Conservation (phyloP, 2,113 vertebrate genomes). For the Perognathus longimembris region DNA sequence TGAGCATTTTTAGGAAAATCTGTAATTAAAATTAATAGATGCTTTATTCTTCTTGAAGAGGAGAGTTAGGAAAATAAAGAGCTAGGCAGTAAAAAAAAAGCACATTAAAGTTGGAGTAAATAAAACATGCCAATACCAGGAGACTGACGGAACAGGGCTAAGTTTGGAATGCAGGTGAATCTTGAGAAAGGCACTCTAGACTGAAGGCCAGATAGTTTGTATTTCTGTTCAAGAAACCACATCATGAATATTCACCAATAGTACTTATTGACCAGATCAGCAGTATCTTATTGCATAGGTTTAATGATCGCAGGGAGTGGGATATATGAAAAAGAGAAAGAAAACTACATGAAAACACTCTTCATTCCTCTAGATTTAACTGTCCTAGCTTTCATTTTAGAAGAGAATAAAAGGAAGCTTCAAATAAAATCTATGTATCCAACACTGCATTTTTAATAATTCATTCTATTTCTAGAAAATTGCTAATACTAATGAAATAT, state of each 20-base stretch:
- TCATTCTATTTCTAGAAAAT: slow-evolving; percentile 42
- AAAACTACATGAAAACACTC: slow-evolving; percentile 22
- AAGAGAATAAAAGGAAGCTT: slow-evolving; percentile 12
- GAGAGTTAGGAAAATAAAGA: background rate
- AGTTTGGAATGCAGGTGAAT: background rate
- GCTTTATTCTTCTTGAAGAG: background rate
- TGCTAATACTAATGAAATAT: slow-evolving; percentile 18
- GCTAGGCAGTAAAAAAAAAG: background rate
- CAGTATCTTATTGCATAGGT: background rate
- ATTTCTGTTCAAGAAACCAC: background rate
- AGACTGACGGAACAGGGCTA: background rate
- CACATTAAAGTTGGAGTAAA: background rate
- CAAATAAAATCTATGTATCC: slow-evolving; percentile 28
- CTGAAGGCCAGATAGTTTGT: background rate
- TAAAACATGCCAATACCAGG: background rate
- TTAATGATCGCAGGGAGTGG: background rate
- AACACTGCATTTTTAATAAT: background rate
- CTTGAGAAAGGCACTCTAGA: background rate
- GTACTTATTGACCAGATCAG: background rate
- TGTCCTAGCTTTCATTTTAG: background rate
- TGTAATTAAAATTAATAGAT: background rate
- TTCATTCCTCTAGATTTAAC: slow-evolving; percentile 10
- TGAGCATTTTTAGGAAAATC: background rate
- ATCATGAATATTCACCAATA: background rate
- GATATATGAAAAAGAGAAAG: background rate